These are phyloP conservation scores for Calliopum simillimum DNA, from an alignment of 2,888 invertebrate species.

Conservation along the genomic window DNA sequence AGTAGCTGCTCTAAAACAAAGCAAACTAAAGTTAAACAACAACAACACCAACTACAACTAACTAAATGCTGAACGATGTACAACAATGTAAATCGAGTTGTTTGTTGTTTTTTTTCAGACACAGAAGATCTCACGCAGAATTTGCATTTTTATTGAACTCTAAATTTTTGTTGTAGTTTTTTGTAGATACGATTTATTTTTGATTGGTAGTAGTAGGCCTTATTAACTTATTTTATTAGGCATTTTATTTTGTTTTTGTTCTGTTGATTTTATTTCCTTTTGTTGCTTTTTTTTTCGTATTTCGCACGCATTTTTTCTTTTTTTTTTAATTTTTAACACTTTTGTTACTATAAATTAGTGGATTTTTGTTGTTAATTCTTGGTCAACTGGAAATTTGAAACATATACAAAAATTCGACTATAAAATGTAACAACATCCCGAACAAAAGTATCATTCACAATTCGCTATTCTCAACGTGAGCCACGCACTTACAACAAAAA, in stretches of 20 bases:
- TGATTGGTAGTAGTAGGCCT: neutral
- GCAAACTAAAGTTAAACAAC: too few species aligned
- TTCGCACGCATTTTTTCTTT: constrained; percentile 20
- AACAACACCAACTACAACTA: too few species aligned
- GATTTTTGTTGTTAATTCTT: neutral
- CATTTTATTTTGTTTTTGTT: constrained; percentile 31
- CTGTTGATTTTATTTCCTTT: constrained; percentile 38
- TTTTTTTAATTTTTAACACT: neutral
- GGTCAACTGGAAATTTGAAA: neutral
- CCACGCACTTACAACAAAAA: constrained; percentile 38
- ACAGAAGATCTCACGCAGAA: too few species aligned
- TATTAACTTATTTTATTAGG: constrained; percentile 33
- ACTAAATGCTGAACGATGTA: too few species aligned
- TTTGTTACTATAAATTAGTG: neutral
- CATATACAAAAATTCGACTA: constrained; percentile 33
- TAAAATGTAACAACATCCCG: constrained; percentile 54
- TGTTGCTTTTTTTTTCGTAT: constrained; percentile 16
- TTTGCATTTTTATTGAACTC: neutral
- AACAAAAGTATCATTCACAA: constrained; percentile 50
- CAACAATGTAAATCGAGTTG: too few species aligned
- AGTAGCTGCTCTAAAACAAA: too few species aligned
- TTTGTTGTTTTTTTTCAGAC: too few species aligned
- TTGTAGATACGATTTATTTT: constrained; percentile 20
- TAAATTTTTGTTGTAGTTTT: neutral
- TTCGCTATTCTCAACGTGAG: constrained; percentile 48